Evolutionary conservation across 2,113 vertebrate species (phyloP).

Genomic region (Tetrao urogallus): DNA sequence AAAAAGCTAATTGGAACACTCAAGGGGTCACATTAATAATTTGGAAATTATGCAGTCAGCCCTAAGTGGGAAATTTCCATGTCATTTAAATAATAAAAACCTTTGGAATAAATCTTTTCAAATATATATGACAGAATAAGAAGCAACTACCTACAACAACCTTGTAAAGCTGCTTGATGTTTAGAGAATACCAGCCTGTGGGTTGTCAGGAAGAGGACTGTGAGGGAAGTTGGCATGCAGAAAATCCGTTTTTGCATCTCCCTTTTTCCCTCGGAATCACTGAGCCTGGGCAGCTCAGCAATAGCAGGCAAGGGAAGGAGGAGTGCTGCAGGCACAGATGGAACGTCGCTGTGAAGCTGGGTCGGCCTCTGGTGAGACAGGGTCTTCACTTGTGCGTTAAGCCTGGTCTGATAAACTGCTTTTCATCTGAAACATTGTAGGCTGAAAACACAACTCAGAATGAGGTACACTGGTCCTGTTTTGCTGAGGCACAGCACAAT

Average conservation of each 20-base stretch:
- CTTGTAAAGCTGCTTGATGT: background rate
- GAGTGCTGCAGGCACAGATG: background rate
- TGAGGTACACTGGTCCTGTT: background rate
- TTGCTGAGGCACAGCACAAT: background rate
- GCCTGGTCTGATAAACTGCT: background rate
- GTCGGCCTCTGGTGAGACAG: background rate
- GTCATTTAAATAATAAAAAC: background rate
- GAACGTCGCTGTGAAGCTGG: background rate
- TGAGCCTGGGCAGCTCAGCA: background rate
- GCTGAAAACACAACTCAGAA: background rate
- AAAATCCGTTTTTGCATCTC: background rate
- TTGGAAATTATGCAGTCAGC: background rate
- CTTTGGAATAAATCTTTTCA: background rate
- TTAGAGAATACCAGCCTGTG: background rate
- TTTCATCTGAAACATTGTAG: background rate
- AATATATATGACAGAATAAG: background rate
- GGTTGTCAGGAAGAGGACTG: background rate
- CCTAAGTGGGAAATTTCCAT: background rate
- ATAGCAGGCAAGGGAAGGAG: background rate
- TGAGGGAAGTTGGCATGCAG: background rate
- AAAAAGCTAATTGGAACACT: background rate
- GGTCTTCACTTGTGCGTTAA: background rate
- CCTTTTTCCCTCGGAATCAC: too few species aligned
- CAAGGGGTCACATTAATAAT: background rate
- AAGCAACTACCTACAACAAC: background rate